Evolutionary conservation across 2,888 invertebrate genomes (phyloP), one percentile per base, ranked within the genome.

Genomic region (Drosophila incognita): DNA sequence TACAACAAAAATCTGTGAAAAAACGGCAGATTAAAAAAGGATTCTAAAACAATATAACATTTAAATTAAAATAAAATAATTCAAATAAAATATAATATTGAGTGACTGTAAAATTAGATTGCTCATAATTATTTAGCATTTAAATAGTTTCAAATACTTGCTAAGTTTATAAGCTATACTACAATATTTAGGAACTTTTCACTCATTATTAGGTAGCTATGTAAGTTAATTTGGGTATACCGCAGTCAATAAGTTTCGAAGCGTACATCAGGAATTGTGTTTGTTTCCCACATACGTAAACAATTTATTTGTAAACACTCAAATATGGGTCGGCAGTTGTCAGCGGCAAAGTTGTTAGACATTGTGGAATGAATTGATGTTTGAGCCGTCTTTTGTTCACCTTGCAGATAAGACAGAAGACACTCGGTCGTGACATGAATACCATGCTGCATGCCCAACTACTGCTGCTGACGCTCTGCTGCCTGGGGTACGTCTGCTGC

Each of bases 401-500:
- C 38, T 74, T 52, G 10, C 67, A 74, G 67, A 56, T 61, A 54
- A 56, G 33, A 27, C 38, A 58, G 74, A 54, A 60, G 49, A 48
- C 46, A 63, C 69, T 64, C 56, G 54, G 49, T 49, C 46, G 56
- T 21, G 42, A 72, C 58, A 74, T 87, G 87, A 83, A 90, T 60
- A 38, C 56, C 38, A 69, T 81, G 63, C 51, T 77, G 24, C 64
- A 80, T 54, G 70, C 70, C 40, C 86, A 81, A 76, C 79, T 87
- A 4, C 59, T 90, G 4, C 76, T 92, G 48, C 65, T 92, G 70
- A 81, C 91, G 54, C 83, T 89, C 21, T 89, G 79, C 70, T 91
- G 90, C 68, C 62, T 92, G 51, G 90, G 89, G 64, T 82, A 85
- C 58, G 83, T 80, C 48, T 81, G 81, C 74, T 82, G 91, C 73